These are phyloP conservation scores for Pangasius mekongensis DNA, from an alignment of 2,797 vertebrate genomes.

Conservation along the genomic window DNA sequence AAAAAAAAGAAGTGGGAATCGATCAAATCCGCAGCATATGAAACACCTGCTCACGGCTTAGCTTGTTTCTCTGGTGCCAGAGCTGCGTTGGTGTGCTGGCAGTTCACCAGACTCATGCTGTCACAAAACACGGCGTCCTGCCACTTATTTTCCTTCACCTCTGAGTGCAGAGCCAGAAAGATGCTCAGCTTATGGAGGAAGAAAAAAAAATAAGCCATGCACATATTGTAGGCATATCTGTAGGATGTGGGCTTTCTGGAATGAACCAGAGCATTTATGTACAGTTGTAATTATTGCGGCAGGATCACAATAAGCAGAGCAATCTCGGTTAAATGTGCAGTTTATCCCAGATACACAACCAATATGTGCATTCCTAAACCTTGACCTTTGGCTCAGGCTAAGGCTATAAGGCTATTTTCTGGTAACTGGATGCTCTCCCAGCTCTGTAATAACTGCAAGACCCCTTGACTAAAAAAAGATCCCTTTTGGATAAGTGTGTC, in stretches of 20 bases:
- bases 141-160: slow-evolving; percentile 27
- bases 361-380: neutral
- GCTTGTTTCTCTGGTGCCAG: slow-evolving; percentile 24
- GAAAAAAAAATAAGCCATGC: neutral
- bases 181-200: neutral
- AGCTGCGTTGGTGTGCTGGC: slow-evolving; percentile 35
- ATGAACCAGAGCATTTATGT: neutral
- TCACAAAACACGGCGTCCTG: slow-evolving; percentile 38
- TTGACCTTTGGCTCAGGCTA: neutral
- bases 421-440: neutral
- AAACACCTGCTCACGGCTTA: slow-evolving; percentile 57
- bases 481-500: slow-evolving; percentile 11
- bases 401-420: neutral
- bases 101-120: slow-evolving; percentile 46
- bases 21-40: slow-evolving; percentile 47
- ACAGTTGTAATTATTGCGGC: neutral
- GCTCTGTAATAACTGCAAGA: slow-evolving; percentile 14
- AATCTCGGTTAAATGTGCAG: neutral
- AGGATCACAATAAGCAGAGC: neutral
- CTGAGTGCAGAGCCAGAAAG: slow-evolving; percentile 5
- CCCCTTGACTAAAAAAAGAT: neutral
- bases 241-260: neutral
- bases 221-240: neutral
- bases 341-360: neutral
- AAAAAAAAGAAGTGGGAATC: slow-evolving; percentile 27